A percentile compares a stretch with the other conserved stretches of the same genome.
Evolutionary conservation across 2,888 invertebrate genomes (phyloP).

Genomic region (Chouioia cunea): DNA sequence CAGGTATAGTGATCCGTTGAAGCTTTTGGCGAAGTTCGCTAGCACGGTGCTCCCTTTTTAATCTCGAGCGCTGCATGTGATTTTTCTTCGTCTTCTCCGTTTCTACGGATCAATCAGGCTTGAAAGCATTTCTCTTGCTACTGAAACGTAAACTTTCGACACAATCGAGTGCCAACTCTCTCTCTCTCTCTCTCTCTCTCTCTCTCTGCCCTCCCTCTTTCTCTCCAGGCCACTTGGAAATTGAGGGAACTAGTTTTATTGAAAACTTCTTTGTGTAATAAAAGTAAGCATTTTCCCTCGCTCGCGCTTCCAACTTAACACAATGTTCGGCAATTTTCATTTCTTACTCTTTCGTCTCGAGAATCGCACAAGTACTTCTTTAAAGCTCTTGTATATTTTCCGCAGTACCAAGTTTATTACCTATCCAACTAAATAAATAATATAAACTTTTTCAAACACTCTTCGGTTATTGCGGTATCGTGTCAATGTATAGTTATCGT

Average conservation of each 20-base stretch:
- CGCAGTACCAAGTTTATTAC: too few species aligned
- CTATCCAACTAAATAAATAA: too few species aligned
- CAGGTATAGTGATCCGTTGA: too few species aligned
- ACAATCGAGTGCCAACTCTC: constrained; percentile 30
- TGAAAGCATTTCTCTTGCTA: constrained; percentile 43
- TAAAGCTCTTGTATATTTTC: too few species aligned
- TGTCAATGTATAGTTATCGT: too few species aligned
- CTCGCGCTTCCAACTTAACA: constrained; percentile 39
- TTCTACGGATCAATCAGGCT: constrained; percentile 46
- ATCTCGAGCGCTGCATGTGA: constrained; percentile 45
- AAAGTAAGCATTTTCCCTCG: constrained; percentile 35
- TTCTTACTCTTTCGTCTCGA: background rate
- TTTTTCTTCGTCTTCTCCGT: constrained; percentile 44
- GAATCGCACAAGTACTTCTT: too few species aligned
- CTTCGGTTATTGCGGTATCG: too few species aligned
- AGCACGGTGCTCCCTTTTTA: constrained; percentile 28
- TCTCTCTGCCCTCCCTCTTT: background rate
- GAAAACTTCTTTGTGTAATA: constrained; percentile 39
- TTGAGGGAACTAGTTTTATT: constrained; percentile 44
- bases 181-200: background rate
- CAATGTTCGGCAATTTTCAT: constrained; percentile 39
- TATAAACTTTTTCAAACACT: too few species aligned
- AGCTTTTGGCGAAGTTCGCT: constrained; percentile 16
- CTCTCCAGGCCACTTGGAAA: constrained; percentile 16
- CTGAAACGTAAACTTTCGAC: constrained; percentile 38